phyloP scores from a whole-genome alignment of 1,140 invertebrate species.

The Antheraea pernyi region DNA sequence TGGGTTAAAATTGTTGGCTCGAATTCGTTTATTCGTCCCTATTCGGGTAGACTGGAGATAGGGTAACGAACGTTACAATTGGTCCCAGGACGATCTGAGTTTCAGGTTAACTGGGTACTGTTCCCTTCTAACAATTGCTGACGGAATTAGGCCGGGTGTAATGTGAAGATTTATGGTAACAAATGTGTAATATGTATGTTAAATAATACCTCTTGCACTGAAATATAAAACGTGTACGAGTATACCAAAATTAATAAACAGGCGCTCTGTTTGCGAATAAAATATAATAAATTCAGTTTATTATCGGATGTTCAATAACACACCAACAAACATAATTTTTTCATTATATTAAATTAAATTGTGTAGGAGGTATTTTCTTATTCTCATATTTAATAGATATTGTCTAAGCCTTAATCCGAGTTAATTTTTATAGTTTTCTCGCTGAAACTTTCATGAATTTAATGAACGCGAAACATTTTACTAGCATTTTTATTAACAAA shows the following conservation, averaged over 20 bases:
- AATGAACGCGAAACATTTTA: slow-evolving; percentile 42
- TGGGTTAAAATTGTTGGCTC: slow-evolving; percentile 61
- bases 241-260: too few species aligned
- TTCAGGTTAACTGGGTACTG: slow-evolving; percentile 42
- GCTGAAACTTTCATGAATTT: slow-evolving; percentile 44
- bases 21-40: slow-evolving; percentile 61
- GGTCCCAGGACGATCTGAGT: slow-evolving; percentile 51
- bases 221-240: too few species aligned
- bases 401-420: slow-evolving; percentile 10
- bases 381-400: neutral
- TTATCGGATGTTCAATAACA: too few species aligned
- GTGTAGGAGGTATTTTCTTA: neutral
- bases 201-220: too few species aligned
- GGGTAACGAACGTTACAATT: slow-evolving; percentile 52
- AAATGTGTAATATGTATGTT: neutral
- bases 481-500: slow-evolving; percentile 41
- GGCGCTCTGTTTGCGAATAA: too few species aligned
- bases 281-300: too few species aligned
- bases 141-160: slow-evolving; percentile 40
- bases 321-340: neutral
- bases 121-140: slow-evolving; percentile 22
- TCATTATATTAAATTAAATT: neutral
- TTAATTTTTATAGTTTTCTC: slow-evolving; percentile 50
- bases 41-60: slow-evolving; percentile 27
- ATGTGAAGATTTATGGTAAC: neutral